These are phyloP conservation scores for Proterorhinus semilunaris DNA, from an alignment of 2,113 vertebrate species.

Conservation along the genomic window DNA sequence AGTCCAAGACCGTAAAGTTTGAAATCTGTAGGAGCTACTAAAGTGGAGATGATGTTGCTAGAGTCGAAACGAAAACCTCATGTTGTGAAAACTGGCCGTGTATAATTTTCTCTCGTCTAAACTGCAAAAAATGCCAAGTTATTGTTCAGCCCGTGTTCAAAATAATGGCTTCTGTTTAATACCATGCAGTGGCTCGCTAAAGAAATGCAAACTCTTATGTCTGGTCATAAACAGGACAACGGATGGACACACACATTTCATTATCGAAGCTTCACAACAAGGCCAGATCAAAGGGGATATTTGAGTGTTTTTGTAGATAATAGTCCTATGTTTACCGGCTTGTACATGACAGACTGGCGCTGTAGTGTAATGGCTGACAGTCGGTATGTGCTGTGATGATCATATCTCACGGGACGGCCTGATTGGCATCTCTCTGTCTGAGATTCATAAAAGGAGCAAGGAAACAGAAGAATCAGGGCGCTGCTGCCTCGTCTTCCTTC, in stretches of 20 bases:
- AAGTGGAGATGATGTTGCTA: too few relatives aligned
- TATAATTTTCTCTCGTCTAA: too few relatives aligned
- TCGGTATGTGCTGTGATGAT: slow-evolving; percentile 19
- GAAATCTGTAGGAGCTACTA: too few relatives aligned
- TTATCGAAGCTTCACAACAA: not conserved
- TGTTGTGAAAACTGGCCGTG: not conserved
- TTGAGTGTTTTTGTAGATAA: slow-evolving; percentile 17
- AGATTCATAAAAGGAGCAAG: not conserved
- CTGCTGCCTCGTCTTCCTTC: not conserved
- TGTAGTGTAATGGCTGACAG: slow-evolving; percentile 35
- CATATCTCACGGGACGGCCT: slow-evolving; percentile 32
- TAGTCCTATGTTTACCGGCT: slow-evolving; percentile 23
- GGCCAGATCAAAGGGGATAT: too few relatives aligned
- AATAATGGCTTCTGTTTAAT: too few relatives aligned
- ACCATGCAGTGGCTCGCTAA: too few relatives aligned
- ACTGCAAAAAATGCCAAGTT: too few relatives aligned
- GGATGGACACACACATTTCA: not conserved
- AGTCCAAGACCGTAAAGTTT: too few relatives aligned
- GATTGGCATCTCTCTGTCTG: slow-evolving; percentile 19
- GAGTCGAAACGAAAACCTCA: too few relatives aligned
- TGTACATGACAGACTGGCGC: slow-evolving; percentile 7
- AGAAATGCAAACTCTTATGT: too few relatives aligned
- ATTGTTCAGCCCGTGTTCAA: too few relatives aligned
- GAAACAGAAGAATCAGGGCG: not conserved
- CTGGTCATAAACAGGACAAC: too few relatives aligned